Evolutionary conservation across 2,888 invertebrate genomes (phyloP), one percentile per base, ranked within the genome.

Genomic region (Protophormia terraenovae): DNA sequence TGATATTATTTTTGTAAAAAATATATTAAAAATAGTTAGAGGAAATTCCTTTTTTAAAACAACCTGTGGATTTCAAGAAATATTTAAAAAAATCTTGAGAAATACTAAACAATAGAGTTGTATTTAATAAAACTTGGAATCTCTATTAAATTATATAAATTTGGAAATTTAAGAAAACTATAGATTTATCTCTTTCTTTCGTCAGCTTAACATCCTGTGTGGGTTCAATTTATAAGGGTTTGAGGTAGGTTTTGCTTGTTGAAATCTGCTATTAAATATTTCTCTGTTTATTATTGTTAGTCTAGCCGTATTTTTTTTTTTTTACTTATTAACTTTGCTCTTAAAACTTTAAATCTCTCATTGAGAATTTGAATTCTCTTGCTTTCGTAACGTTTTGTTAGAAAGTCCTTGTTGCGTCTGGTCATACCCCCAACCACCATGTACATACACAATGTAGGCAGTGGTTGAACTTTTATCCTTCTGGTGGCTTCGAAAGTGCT

Each of bases 201-300:
- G 16, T n/a, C 7, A 53, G n/a, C 3, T 53, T 27, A 38, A 50
- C 8, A 29, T n/a, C 7, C 16, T 73, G 73, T 62, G 58, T 69
- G 50, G 75, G 79, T 76, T 55, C 69, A 80, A 76, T 76, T 47
- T n/a, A 7, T 32, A 19, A 62, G 62, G 69, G 79, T 79, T 84
- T 79, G 84, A 66, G 84, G 79, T 84, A 84, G 79, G 84, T 80
- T 84, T 66, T 41, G 53, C 24, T 55, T 27, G 35, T 24, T 47
- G 19, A 71, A 58, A 19, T 60, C 24, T 24, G 16, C 16, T 10
- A 19, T 10, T 24, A 19, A 47, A 7, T 4, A 27, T 38, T 24
- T 45, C 67, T 66, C 45, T 45, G 24, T 67, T 45, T 78, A n/a
- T 67, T 75, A 41, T 60, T 32, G 32, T 77, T 75, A 38, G 47